phyloP scores from a whole-genome alignment of 1,140 invertebrate species.

The Steinernema khuongi region DNA sequence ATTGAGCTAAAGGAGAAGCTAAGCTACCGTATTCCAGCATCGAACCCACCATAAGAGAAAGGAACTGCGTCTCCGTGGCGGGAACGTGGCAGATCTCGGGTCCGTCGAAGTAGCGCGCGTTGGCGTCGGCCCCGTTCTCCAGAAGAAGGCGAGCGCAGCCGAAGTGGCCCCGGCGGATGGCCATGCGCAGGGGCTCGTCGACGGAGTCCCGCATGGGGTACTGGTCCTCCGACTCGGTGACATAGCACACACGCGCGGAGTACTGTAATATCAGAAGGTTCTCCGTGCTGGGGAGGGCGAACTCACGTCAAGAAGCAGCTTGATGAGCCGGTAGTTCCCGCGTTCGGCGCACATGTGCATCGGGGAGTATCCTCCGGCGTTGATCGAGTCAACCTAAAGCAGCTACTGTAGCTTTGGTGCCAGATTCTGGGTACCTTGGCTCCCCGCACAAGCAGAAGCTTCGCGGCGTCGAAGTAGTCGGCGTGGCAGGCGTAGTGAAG shows the following conservation, averaged over 20 bases:
- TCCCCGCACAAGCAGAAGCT: slow-evolving; percentile 59
- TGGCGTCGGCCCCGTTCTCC: slow-evolving; percentile 69
- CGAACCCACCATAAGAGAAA: slow-evolving; percentile 29
- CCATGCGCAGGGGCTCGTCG: slow-evolving; percentile 62
- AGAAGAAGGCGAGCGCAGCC: slow-evolving; percentile 67
- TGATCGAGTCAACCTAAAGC: slow-evolving; percentile 69
- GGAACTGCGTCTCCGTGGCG: slow-evolving; percentile 37
- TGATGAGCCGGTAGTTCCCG: slow-evolving; percentile 65
- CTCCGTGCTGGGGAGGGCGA: background rate
- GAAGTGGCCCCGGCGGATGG: slow-evolving; percentile 78
- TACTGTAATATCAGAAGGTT: slow-evolving; percentile 60
- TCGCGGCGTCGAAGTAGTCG: slow-evolving; percentile 72
- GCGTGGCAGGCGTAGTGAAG: slow-evolving; percentile 88
- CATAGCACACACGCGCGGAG: slow-evolving; percentile 74
- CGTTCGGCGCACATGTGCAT: slow-evolving; percentile 79
- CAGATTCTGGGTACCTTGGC: slow-evolving; percentile 44
- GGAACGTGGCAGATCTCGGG: slow-evolving; percentile 39
- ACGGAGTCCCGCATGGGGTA: slow-evolving; percentile 40
- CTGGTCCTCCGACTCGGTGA: slow-evolving; percentile 40
- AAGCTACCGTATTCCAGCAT: background rate
- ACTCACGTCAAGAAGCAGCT: slow-evolving; percentile 66
- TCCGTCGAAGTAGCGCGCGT: slow-evolving; percentile 61
- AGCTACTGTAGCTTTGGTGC: background rate
- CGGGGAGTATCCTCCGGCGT: slow-evolving; percentile 82
- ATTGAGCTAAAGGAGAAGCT: slow-evolving; percentile 19